Evolutionary conservation across 2,797 vertebrate species (phyloP), one percentile per base, ranked within the genome.

Genomic region (Iguana delicatissima): DNA sequence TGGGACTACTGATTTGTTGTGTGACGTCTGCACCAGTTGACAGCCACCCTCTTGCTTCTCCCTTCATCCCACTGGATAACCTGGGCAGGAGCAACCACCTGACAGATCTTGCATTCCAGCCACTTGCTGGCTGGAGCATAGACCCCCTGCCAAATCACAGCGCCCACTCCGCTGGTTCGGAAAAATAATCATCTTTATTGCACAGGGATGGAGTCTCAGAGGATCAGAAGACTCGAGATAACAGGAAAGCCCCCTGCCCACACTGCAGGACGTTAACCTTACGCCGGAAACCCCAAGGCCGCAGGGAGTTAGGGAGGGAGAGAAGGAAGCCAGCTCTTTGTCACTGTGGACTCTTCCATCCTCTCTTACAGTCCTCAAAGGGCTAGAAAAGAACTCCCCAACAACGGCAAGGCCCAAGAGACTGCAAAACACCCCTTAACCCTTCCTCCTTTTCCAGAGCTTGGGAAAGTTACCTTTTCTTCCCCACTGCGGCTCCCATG

Each of bases 181-280:
- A 96, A 96, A 96, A 96, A 96, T 96, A 96, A 96, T 95, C 94
- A 93, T 92, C 90, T 96, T 96, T 96, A 96, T 96, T 96, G 84
- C 91, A 93, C 87, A 94, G 89, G 91, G 87, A 85, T 92, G 72
- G 81, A 59, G 79, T 89, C 88, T 57, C 72, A 88, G 0, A 16
- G 4, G 55, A 26, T 26, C 84, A 74, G 89, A 24, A 52, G 67
- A n/a, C 18, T 0, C 10, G 76, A 12, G 16, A n/a, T 10, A 14
- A 52, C 24, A 72, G 38, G 35, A 6, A 1, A 38, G 22, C 38
- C 76, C 26, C 8, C 84, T 26, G 52, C 18, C 26, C 10, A 1
- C 4, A 4, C 6, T 0, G 57, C n/a, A n/a, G 8, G 1, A 12
- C 14, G 77, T 29, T 26, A 69, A 69, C 38, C 67, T 76, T 5